These are phyloP conservation scores for Spodoptera frugiperda DNA, from an alignment of 1,140 invertebrate genomes.

Conservation along the genomic window DNA sequence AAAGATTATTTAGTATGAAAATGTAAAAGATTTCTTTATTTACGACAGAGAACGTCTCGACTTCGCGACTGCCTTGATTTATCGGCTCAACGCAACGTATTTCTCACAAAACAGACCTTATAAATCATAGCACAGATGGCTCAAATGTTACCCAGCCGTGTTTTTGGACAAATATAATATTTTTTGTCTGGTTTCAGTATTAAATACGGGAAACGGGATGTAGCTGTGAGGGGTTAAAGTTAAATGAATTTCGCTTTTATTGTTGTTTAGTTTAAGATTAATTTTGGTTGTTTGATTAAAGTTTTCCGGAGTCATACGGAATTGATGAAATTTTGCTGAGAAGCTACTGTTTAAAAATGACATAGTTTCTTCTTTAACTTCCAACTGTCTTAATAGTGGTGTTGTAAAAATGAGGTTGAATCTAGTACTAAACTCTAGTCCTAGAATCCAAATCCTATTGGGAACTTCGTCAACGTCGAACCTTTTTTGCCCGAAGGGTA, in stretches of 20 bases:
- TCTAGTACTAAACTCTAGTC: background rate
- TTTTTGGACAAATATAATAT: constrained; percentile 51
- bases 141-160: constrained; percentile 58
- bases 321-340: too few species aligned
- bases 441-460: too few species aligned
- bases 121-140: constrained; percentile 79
- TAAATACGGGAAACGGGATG: background rate
- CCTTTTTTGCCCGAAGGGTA: too few species aligned
- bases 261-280: too few species aligned
- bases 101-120: constrained; percentile 69
- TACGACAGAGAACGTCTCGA: constrained; percentile 65
- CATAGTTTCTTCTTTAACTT: too few species aligned
- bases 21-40: constrained; percentile 66
- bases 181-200: constrained; percentile 26
- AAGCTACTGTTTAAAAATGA: too few species aligned
- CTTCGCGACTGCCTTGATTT: constrained; percentile 63
- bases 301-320: too few species aligned
- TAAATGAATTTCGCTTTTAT: too few species aligned
- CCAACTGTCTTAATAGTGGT: too few species aligned
- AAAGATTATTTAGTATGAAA: constrained; percentile 19
- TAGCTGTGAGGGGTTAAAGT: background rate
- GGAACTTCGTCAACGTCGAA: too few species aligned
- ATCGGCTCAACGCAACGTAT: constrained; percentile 57
- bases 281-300: too few species aligned
- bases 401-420: too few species aligned